Evolutionary conservation across 2,888 invertebrate genomes (phyloP).

Genomic region (Leistus spinibarbis): DNA sequence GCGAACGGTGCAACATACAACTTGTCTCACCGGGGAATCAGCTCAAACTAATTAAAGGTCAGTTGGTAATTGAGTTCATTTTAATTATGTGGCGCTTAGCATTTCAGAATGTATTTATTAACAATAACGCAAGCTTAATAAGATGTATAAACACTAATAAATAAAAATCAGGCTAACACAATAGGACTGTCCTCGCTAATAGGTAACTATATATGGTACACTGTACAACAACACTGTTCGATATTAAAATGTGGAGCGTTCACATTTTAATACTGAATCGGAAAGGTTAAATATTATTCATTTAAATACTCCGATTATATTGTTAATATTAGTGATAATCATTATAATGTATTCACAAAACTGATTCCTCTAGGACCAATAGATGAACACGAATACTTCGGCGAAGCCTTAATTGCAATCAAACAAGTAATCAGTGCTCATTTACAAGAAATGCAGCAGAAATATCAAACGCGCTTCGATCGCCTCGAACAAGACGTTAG

Average conservation of each 20-base stretch:
- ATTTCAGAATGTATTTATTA: not conserved
- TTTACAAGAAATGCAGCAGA: conserved; percentile 72
- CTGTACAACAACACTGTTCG: not conserved
- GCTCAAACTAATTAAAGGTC: conserved; percentile 10
- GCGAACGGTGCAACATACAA: not conserved
- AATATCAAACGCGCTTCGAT: conserved; percentile 74
- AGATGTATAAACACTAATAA: not conserved
- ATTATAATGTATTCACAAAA: not conserved
- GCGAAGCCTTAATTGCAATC: conserved; percentile 77
- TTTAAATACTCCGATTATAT: too few species aligned
- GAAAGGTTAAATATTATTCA: too few species aligned
- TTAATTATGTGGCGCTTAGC: not conserved
- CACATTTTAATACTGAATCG: too few species aligned
- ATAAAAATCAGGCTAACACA: not conserved
- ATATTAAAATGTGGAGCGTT: too few species aligned
- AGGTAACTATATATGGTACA: not conserved
- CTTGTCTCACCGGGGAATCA: conserved; percentile 4
- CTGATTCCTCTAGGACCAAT: not conserved
- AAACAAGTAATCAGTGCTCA: conserved; percentile 81
- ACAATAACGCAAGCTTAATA: not conserved
- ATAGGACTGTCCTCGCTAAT: not conserved
- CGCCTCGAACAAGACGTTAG: conserved; percentile 81
- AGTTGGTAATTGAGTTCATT: not conserved
- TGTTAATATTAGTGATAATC: too few species aligned
- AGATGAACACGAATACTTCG: conserved; percentile 78